Conservation (phyloP, 2,888 invertebrate genomes). For the Ryuthela nishihirai region DNA sequence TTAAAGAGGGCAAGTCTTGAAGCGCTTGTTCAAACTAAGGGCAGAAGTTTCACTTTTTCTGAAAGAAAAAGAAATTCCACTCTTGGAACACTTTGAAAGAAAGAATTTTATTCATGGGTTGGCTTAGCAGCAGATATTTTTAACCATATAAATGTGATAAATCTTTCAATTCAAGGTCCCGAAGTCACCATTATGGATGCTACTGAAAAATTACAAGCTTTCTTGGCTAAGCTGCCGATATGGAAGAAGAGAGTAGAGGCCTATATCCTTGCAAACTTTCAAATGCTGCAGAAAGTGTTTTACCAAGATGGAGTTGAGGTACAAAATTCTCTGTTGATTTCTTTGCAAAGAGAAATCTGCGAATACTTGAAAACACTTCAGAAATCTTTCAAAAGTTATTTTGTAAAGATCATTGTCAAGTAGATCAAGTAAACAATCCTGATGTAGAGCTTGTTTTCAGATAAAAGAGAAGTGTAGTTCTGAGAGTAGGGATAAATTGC, state of each 20-base stretch:
- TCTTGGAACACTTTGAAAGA: neutral
- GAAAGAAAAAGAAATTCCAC: neutral
- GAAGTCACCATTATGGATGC: neutral
- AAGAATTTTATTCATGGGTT: neutral
- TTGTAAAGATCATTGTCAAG: no score
- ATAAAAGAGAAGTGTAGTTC: no score
- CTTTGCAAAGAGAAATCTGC: no score
- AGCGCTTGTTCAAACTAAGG: neutral
- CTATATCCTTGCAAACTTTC: no score
- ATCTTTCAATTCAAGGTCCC: neutral
- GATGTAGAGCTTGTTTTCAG: no score
- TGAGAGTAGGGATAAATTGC: no score
- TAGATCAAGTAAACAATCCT: no score
- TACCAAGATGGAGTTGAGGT: neutral
- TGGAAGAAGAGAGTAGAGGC: no score
- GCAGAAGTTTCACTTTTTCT: neutral
- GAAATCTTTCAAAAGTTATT: neutral
- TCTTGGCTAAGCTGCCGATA: no score
- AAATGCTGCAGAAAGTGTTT: no score
- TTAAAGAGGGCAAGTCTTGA: neutral
- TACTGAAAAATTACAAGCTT: no score
- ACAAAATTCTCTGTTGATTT: constrained; percentile 1
- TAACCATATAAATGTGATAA: neutral
- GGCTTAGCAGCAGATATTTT: neutral
- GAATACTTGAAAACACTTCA: neutral